Percentiles rank a stretch among this genome's conserved stretches.
These are phyloP conservation scores for Astropecten irregularis DNA, from an alignment of 53 echinoderm and acorn worm genomes.

Conservation along the genomic window DNA sequence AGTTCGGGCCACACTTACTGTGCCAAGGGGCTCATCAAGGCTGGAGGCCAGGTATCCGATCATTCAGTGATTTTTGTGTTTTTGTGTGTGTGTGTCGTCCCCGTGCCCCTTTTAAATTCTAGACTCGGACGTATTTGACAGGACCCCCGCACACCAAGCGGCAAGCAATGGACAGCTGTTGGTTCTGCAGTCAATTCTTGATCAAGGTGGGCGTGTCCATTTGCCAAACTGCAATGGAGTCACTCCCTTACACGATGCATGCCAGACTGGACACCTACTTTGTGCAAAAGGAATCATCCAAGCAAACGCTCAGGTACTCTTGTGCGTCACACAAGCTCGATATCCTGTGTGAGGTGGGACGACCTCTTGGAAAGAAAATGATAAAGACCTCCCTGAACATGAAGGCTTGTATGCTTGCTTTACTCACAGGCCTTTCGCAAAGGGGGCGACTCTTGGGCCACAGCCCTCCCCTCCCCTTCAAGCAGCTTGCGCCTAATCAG, in stretches of 20 bases:
- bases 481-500: too few species aligned
- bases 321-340: too few species aligned
- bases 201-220: conserved; percentile 67
- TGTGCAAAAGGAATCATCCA: conserved; percentile 69
- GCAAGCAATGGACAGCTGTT: conserved; percentile 80
- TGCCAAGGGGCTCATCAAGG: conserved; percentile 39
- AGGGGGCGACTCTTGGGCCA: too few species aligned
- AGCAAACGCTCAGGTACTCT: conserved; percentile 70
- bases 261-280: conserved; percentile 50
- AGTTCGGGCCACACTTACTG: conserved; percentile 35
- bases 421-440: too few species aligned
- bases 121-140: conserved; percentile 33
- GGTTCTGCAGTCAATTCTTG: conserved; percentile 58
- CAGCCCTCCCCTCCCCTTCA: too few species aligned
- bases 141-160: conserved; percentile 70
- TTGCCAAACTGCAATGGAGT: conserved; percentile 69
- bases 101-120: too few species aligned
- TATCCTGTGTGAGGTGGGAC: too few species aligned
- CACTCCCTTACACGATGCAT: conserved; percentile 82
- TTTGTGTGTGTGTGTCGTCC: too few species aligned
- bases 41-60: conserved; percentile 44
- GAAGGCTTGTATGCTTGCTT: too few species aligned
- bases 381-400: too few species aligned
- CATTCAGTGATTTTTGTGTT: too few species aligned
- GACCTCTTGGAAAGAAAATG: too few species aligned